phyloP scores from a whole-genome alignment of 2,888 invertebrate species.

The Drosophila rubida region DNA sequence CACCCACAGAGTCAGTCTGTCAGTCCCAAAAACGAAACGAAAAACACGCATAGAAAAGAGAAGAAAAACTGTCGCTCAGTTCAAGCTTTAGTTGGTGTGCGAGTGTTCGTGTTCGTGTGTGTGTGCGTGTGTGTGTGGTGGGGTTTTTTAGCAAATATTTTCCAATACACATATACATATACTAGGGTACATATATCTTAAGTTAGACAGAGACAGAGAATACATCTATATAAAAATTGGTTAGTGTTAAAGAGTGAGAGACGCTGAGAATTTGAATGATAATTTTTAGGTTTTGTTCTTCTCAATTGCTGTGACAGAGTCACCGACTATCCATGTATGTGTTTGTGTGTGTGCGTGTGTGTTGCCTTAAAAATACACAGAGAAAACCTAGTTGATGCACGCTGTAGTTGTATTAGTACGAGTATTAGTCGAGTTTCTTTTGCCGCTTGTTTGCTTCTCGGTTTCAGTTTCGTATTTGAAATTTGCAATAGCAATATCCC shows the following conservation, averaged over 20 bases:
- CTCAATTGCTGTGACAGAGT: conserved; percentile 26
- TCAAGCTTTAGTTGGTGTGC: conserved; percentile 32
- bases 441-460: conserved; percentile 25
- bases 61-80: conserved; percentile 56
- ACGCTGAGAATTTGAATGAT: conserved; percentile 66
- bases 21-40: conserved; percentile 25
- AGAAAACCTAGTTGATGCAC: conserved; percentile 54
- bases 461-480: conserved; percentile 12
- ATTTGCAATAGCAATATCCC: conserved; percentile 36
- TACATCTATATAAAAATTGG: conserved; percentile 71
- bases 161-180: conserved; percentile 71
- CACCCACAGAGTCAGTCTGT: conserved; percentile 51
- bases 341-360: conserved; percentile 1
- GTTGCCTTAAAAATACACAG: conserved; percentile 59
- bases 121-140: conserved; percentile 33
- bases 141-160: conserved; percentile 64
- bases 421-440: conserved; percentile 34
- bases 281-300: conserved; percentile 47
- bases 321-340: conserved; percentile 8
- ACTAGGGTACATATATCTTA: conserved; percentile 68
- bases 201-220: conserved; percentile 76
- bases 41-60: background rate
- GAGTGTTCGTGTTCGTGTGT: conserved; percentile 11
- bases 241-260: conserved; percentile 68
- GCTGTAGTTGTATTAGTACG: conserved; percentile 26